These are phyloP conservation scores for Cossypha niveicapilla DNA, from an alignment of 2,797 vertebrate species.

Conservation along the genomic window DNA sequence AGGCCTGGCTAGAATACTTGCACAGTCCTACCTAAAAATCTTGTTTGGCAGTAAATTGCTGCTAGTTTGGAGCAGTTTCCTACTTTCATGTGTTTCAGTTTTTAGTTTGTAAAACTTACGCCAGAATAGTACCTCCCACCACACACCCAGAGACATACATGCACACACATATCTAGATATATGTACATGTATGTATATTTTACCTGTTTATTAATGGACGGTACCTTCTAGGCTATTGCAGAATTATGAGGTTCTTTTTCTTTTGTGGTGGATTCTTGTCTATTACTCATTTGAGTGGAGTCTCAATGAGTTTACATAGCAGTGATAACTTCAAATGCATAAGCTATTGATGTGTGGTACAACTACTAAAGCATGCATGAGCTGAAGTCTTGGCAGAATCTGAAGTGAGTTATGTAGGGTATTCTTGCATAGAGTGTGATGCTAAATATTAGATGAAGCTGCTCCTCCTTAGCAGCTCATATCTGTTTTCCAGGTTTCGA, in stretches of 20 bases:
- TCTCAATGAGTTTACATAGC: not conserved
- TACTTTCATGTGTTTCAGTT: not conserved
- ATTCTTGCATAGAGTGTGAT: not conserved
- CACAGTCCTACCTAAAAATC: not conserved
- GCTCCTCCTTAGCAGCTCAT: not conserved
- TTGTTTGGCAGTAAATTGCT: not conserved
- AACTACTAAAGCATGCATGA: constrained; percentile 28
- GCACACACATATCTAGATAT: too few relatives aligned
- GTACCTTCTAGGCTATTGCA: not conserved
- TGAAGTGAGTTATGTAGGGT: not conserved
- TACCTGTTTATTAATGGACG: not conserved
- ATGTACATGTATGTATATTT: not conserved
- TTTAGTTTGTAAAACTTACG: not conserved
- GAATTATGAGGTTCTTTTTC: not conserved
- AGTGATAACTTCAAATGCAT: not conserved
- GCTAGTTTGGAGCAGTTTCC: not conserved
- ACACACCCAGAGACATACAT: not conserved
- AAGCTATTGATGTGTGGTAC: not conserved
- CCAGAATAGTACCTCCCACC: not conserved
- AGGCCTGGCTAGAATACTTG: not conserved
- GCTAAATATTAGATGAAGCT: constrained; percentile 45
- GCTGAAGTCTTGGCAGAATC: not conserved
- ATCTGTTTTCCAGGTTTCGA: not conserved
- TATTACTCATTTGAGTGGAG: not conserved
- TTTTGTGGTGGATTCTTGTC: not conserved